These are phyloP conservation scores for Agonopterix alstromeriana DNA, from an alignment of 2,888 invertebrate genomes.

Conservation along the genomic window DNA sequence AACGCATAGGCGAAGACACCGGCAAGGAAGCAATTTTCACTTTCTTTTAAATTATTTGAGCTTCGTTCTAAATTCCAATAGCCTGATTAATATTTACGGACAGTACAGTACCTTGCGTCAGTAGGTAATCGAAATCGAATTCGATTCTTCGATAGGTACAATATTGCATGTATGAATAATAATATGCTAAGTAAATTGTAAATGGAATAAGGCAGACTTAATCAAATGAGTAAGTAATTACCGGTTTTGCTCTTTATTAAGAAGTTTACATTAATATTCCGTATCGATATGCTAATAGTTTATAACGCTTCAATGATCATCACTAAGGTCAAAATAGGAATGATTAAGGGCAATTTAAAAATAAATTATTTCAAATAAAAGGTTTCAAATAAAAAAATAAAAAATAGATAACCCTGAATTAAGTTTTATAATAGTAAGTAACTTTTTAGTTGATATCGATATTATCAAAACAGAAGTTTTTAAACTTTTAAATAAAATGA, in stretches of 20 bases:
- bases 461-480: too few relatives aligned
- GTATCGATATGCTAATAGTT: slow-evolving; percentile 1
- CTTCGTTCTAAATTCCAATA: slow-evolving; percentile 41
- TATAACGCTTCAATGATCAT: slow-evolving; percentile 5
- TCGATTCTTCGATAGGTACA: not conserved
- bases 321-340: too few relatives aligned
- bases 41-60: slow-evolving; percentile 65
- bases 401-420: too few relatives aligned
- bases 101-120: slow-evolving; percentile 34
- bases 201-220: slow-evolving; percentile 3
- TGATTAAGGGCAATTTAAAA: too few relatives aligned
- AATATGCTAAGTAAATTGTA: not conserved
- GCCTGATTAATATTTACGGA: slow-evolving; percentile 45
- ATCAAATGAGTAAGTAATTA: slow-evolving; percentile 6
- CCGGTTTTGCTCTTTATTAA: not conserved
- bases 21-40: slow-evolving; percentile 55
- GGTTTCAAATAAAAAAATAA: too few relatives aligned
- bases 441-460: too few relatives aligned
- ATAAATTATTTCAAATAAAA: too few relatives aligned
- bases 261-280: slow-evolving; percentile 1
- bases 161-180: not conserved
- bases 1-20: slow-evolving; percentile 11
- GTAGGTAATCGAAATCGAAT: slow-evolving; percentile 11
- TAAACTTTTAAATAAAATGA: too few relatives aligned
- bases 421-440: too few relatives aligned